Evolutionary conservation across 2,888 invertebrate genomes (phyloP).

Genomic region (Polia nebulosa): DNA sequence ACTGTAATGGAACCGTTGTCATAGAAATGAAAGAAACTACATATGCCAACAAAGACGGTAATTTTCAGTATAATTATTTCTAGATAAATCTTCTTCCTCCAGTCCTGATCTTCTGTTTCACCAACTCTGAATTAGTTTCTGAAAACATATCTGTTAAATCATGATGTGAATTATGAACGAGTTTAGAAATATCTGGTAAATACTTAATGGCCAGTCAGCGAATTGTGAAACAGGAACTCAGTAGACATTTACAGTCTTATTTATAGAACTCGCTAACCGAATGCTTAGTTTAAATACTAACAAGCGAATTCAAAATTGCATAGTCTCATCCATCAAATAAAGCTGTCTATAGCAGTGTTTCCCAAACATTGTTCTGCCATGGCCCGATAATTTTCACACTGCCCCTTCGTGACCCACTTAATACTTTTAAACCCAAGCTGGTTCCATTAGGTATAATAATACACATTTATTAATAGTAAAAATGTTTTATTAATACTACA

Average conservation of each 20-base stretch:
- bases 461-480: too few relatives aligned
- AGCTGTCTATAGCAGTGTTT: too few relatives aligned
- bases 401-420: too few relatives aligned
- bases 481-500: too few relatives aligned
- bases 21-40: conserved; percentile 70
- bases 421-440: too few relatives aligned
- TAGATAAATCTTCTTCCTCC: not conserved
- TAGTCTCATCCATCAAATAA: too few relatives aligned
- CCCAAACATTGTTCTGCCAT: not conserved
- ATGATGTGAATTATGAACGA: not conserved
- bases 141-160: not conserved
- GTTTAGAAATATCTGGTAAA: not conserved
- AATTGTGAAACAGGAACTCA: not conserved
- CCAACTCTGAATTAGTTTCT: not conserved
- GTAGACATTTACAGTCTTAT: not conserved
- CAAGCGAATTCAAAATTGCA: too few relatives aligned
- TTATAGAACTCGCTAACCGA: too few relatives aligned
- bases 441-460: too few relatives aligned
- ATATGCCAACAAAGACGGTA: conserved; percentile 56
- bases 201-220: not conserved
- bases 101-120: not conserved
- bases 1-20: conserved; percentile 77
- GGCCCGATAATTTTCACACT: not conserved
- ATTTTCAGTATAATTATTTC: not conserved
- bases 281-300: too few relatives aligned